Percentiles rank a stretch among this genome's conserved stretches.
phyloP scores from a whole-genome alignment of 2,113 vertebrate species.

The Peromyscus leucopus region DNA sequence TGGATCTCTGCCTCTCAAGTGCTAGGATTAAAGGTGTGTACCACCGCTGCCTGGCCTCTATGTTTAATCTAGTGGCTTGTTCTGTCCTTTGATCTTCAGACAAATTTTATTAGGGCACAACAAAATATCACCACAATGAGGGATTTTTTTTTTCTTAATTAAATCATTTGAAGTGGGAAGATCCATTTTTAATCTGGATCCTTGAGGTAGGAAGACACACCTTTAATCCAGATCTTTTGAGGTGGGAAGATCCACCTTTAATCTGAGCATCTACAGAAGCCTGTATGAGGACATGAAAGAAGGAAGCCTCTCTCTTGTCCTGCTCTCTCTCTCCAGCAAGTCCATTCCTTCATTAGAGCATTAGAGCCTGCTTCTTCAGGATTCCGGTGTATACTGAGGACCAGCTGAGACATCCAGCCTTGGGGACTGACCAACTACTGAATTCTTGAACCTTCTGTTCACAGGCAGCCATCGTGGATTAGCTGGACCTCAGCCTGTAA shows the following conservation, averaged over 20 bases:
- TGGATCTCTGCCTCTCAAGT: no score
- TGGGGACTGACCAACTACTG: neutral
- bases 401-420: neutral
- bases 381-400: neutral
- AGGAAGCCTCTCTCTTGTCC: neutral
- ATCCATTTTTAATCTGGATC: neutral
- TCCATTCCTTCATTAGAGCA: neutral
- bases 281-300: neutral
- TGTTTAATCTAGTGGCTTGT: no score
- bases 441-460: neutral
- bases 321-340: neutral
- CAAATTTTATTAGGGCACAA: no score
- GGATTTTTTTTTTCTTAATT: neutral
- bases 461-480: neutral
- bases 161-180: neutral
- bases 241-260: neutral
- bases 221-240: neutral
- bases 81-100: no score
- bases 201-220: neutral
- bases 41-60: no score
- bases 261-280: neutral
- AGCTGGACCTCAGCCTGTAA: neutral
- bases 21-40: no score
- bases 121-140: neutral
- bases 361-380: neutral